Evolutionary conservation across 2,888 invertebrate species (phyloP), one percentile per base, ranked within the genome.

Genomic region (Criorhina ranunculi): DNA sequence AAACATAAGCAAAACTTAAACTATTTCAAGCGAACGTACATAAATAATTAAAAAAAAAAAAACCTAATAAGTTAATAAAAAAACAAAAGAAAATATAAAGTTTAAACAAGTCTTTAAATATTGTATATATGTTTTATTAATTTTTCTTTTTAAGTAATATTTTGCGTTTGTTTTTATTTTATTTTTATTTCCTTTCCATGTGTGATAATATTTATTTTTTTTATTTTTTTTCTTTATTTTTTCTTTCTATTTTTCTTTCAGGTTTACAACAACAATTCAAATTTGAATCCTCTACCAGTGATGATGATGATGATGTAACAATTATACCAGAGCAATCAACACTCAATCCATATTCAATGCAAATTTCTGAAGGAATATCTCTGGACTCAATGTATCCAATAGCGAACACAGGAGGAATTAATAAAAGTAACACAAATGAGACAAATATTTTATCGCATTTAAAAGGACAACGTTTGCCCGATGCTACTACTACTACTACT

Each of bases 211-310:
- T 35, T 62, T 66, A 17, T 46, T 40, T 86, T 17, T 70, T 72
- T 73, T 59, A 31, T 67, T 77, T 53, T 57, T 60, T 60, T 64
- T 40, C 35, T 73, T 81, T 72, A 40, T 76, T 86, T 44, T 73
- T 55, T 35, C 81, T 86, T 60, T 81, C 67, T 78, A 81, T 44
- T 55, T 70, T 53, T 59, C 51, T 81, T 86, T 67, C 81, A 81
- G 81, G n/a, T 9, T 15, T 60, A 0, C 15, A 40, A 11, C 9
- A 40, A 12, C 19, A 12, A 0, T 53, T 64, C 11, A 69, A 49
- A 44, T 2, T 49, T 4, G 67, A 64, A 11, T 53, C 29, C 11
- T 44, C 62, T 0, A 51, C 75, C 8, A 72, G 66, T 62, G 73
- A 67, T 31, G 77, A 75, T 46, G 82, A 86, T 1, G 69, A 69